Evolutionary conservation across 2,797 vertebrate genomes (phyloP), one percentile per base, ranked within the genome.

Genomic region (Leptodactylus fallax): DNA sequence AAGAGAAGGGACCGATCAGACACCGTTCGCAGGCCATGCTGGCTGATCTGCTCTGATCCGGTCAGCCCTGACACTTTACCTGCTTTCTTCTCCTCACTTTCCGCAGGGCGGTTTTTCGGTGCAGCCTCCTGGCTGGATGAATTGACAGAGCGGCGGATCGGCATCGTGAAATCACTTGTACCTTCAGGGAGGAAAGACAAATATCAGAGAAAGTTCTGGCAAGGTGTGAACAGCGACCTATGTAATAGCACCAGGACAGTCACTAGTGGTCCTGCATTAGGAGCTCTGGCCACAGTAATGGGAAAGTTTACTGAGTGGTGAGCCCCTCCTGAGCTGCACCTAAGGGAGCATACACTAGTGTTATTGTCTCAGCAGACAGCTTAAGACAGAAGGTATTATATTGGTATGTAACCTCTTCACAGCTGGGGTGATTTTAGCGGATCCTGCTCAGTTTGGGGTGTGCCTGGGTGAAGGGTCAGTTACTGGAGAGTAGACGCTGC

Each of bases 141-240:
- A 58, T 96, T 97, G 91, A 98, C 94, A 23, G 96, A 92, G 92
- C 98, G 96, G 72, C 97, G 97, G 93, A 99, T 99, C 0, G 98
- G 98, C 98, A 99, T 99, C 72, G 94, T 92, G 93, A 91, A 16
- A 81, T 55, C 55, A 4, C 21, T 23, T 56, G n/a, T 10, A 82
- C 71, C 81, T 77, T 0, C n/a, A 16, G 21, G 23, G 60, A 36
- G 3, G 36, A 51, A 11, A 23, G 23, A 67, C 19, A 27, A 14
- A 14, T 10, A 67, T 67, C n/a, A 67, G 25, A 67, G 25, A 19
- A 23, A 0, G 7, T 7, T n/a, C 19, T 7, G 63, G 0, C 65
- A 1, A 36, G 12, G 25, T 14, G 21, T 14, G 21, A 25, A 25
- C 12, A 10, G 67, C 3, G 27, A 36, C 13, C 14, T 0, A 17